phyloP scores from a whole-genome alignment of 2,888 invertebrate genomes.

The Campoplex capitator region DNA sequence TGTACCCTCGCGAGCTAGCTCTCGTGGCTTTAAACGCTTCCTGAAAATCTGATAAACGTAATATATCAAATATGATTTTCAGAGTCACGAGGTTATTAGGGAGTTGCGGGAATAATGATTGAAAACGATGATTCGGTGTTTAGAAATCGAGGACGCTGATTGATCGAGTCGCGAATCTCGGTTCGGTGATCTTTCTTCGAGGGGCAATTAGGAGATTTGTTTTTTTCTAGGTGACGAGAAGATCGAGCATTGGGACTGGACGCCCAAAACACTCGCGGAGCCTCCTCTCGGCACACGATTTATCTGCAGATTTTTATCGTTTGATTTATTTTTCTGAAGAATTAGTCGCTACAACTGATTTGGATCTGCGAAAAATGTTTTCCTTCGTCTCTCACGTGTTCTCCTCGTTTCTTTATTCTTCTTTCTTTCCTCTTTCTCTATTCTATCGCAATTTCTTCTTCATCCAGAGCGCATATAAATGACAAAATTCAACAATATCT shows the following conservation, averaged over 20 bases:
- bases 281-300: neutral
- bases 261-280: too few relatives aligned
- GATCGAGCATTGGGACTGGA: too few relatives aligned
- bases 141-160: too few relatives aligned
- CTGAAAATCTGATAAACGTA: neutral
- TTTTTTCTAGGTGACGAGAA: too few relatives aligned
- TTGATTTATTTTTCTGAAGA: neutral
- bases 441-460: neutral
- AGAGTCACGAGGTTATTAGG: neutral
- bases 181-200: too few relatives aligned
- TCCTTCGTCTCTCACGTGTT: too few relatives aligned
- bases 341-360: neutral
- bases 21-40: neutral
- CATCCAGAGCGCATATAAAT: neutral
- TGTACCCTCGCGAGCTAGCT: neutral
- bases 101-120: too few relatives aligned
- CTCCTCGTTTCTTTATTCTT: neutral
- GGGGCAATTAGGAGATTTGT: too few relatives aligned
- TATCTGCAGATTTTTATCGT: neutral
- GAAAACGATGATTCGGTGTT: too few relatives aligned
- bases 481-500: conserved; percentile 29
- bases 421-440: neutral
- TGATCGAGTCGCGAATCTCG: too few relatives aligned
- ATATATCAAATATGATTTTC: neutral
- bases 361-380: too few relatives aligned